phyloP scores from a whole-genome alignment of 2,797 vertebrate species.

The Oreochromis grahami region DNA sequence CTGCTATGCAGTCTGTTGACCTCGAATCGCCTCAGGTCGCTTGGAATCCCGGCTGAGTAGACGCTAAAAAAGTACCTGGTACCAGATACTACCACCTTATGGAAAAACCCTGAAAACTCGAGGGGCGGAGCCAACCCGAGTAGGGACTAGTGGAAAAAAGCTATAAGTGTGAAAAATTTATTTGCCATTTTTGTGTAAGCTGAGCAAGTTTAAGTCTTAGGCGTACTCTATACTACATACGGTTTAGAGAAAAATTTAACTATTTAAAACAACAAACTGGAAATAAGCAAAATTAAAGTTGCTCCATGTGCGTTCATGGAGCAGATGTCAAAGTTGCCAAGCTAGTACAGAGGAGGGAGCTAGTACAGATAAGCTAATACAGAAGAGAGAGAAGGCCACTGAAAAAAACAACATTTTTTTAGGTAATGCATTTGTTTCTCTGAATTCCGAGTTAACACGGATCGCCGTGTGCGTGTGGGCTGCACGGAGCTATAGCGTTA shows the following conservation, averaged over 20 bases:
- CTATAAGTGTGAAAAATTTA: background rate
- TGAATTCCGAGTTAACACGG: background rate
- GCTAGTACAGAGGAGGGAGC: background rate
- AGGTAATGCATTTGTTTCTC: background rate
- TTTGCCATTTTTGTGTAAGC: background rate
- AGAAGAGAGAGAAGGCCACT: background rate
- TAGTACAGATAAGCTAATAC: background rate
- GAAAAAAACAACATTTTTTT: background rate
- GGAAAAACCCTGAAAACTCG: background rate
- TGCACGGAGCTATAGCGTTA: background rate
- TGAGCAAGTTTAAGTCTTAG: background rate
- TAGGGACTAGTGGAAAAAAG: background rate
- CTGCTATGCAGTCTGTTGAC: background rate
- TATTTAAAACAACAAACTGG: background rate
- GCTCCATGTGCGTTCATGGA: background rate
- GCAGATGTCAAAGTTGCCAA: background rate
- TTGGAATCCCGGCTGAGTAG: background rate
- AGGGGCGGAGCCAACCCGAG: background rate
- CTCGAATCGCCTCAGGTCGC: background rate
- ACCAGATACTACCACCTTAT: background rate
- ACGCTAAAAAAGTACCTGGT: background rate
- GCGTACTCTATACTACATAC: background rate
- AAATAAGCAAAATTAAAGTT: background rate
- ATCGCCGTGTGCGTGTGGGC: background rate
- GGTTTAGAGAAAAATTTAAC: background rate